Evolutionary conservation across 1,140 invertebrate genomes (phyloP), one percentile per base, ranked within the genome.

Genomic region (Wasmannia auropunctata): DNA sequence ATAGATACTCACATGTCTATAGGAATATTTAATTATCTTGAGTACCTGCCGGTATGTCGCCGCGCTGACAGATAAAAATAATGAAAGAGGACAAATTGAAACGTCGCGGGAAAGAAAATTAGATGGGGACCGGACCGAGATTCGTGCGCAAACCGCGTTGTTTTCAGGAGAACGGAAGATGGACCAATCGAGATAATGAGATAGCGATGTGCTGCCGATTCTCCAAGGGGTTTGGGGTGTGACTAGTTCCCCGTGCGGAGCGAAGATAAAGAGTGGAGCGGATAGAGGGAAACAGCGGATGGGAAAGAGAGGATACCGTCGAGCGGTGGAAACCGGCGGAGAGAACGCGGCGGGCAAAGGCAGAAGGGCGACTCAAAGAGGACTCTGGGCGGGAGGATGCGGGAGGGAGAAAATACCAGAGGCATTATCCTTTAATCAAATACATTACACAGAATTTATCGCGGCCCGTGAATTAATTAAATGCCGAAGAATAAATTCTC

Each of bases 351-450:
- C 58, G 49, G 84, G 67, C 81, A 79, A 70, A 75, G 79, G 72
- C 63, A 70, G 86, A 86, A 81, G 88, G 81, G 85, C 74, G 60
- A 86, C 86, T 85, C 70, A 88, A 89, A 91, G 87, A 86, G 86
- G 65, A 84, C 25, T 40, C 28, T 69, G 76, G 70, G 28, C 63
- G 76, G n/a, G 77, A 87, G 77, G 77, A 65, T 28, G 56, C 74
- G 46, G 86, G 75, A 34, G 86, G 63, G 56, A 60, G 83, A 67
- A 88, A 93, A 92, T 91, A 92, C 91, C 91, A 87, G 90, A 92
- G 92, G 94, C 93, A 95, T 95, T 95, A 95, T 95, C 94, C 94
- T 94, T 94, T 95, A 95, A 95, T 95, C 94, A 95, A 95, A 95
- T 94, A 94, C 94, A 95, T 95, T 95, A 95, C 92, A 88, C 92